These are phyloP conservation scores for Nyctereutes procyonoides DNA, from an alignment of 2,113 vertebrate genomes.

Conservation along the genomic window DNA sequence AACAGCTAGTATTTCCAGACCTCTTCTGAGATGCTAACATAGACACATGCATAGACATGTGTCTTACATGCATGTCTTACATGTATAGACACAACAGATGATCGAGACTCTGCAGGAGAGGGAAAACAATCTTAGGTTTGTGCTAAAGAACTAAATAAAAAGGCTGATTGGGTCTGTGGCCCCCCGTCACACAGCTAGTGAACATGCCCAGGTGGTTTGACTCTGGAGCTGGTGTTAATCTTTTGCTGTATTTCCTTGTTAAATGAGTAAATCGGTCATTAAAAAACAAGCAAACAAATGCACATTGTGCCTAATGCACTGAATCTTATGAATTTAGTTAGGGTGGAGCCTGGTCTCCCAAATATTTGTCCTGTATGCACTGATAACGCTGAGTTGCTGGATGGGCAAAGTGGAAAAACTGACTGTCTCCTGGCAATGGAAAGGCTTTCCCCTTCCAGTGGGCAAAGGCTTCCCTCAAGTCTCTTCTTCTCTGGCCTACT, in stretches of 20 bases:
- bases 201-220: background rate
- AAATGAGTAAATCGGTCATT: background rate
- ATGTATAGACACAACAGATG: background rate
- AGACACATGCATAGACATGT: background rate
- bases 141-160: background rate
- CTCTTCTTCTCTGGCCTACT: background rate
- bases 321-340: background rate
- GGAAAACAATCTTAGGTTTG: background rate
- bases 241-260: background rate
- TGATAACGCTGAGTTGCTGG: no score
- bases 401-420: background rate
- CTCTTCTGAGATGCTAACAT: background rate
- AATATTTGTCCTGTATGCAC: background rate
- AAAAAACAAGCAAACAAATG: background rate
- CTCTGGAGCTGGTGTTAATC: background rate
- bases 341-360: background rate
- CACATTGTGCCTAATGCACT: background rate
- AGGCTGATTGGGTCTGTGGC: background rate
- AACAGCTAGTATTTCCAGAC: background rate
- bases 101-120: background rate
- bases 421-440: background rate
- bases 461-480: background rate
- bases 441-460: background rate
- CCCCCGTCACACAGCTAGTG: background rate
- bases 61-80: no score